phyloP scores from a whole-genome alignment of 2,113 vertebrate species.

The Sus scrofa region DNA sequence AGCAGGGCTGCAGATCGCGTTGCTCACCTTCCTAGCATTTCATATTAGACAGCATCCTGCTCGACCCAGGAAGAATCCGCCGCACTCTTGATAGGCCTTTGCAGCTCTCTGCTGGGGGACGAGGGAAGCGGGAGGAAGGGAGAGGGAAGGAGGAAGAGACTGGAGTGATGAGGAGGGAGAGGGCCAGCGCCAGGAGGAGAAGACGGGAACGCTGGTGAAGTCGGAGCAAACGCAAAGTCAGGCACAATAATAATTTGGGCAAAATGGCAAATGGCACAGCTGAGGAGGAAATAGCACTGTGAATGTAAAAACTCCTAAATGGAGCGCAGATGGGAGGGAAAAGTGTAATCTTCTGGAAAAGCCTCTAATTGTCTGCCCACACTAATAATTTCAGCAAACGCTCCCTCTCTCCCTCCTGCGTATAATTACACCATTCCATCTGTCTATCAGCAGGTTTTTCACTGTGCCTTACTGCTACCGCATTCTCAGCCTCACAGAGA shows the following conservation, averaged over 20 bases:
- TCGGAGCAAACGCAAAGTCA: conserved; percentile 52
- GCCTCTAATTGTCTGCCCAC: conserved; percentile 92
- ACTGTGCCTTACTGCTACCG: conserved; percentile 84
- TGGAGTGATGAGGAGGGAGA: not conserved
- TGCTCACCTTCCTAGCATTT: not conserved
- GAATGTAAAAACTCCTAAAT: conserved; percentile 78
- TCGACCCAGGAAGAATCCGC: not conserved
- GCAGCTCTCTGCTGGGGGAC: not conserved
- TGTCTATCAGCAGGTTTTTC: conserved; percentile 92
- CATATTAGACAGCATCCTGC: accelerated
- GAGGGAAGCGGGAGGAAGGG: not conserved
- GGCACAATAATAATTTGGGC: conserved; percentile 81
- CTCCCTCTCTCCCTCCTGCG: conserved; percentile 86
- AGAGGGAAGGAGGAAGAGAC: not conserved
- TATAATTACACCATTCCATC: conserved; percentile 93
- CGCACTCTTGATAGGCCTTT: not conserved
- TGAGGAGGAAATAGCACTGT: conserved; percentile 80
- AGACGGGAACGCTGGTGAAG: not conserved
- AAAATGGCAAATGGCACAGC: conserved; percentile 78
- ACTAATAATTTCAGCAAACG: conserved; percentile 88
- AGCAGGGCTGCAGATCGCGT: not conserved
- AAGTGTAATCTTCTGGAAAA: conserved; percentile 93
- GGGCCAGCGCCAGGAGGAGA: not conserved
- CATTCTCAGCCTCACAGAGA: conserved; percentile 73
- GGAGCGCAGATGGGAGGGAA: conserved; percentile 91